Evolutionary conservation across 2,113 vertebrate genomes (phyloP).

Genomic region (Rhinoptilus africanus): DNA sequence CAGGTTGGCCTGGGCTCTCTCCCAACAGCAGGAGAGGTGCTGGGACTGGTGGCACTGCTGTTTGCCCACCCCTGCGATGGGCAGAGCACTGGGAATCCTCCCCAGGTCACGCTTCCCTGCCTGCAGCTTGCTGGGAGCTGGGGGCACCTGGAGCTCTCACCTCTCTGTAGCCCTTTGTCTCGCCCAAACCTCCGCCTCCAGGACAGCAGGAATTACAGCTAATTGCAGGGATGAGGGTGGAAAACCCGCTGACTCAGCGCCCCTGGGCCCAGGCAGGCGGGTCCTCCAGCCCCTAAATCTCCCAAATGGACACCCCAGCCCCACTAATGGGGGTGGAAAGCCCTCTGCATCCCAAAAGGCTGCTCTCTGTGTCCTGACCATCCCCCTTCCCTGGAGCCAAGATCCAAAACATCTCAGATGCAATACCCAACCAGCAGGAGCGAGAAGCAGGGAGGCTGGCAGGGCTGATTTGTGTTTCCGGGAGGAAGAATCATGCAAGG

Average conservation of each 20-base stretch:
- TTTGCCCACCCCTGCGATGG: background rate
- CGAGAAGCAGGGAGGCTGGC: fast-evolving
- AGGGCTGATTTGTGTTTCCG: background rate
- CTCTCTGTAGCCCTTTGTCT: background rate
- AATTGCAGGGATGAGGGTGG: background rate
- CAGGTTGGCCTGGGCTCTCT: background rate
- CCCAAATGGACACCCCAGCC: background rate
- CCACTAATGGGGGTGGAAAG: background rate
- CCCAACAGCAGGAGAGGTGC: background rate
- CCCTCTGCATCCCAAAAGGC: background rate
- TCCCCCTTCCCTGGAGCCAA: background rate
- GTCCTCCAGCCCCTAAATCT: background rate
- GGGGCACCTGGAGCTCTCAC: background rate
- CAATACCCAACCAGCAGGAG: fast-evolving
- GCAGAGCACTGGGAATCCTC: background rate
- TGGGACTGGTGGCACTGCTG: background rate
- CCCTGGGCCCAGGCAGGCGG: background rate
- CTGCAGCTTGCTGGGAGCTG: background rate
- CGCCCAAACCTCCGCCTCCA: background rate
- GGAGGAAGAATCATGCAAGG: fast-evolving
- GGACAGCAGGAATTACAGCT: background rate
- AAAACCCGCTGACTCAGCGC: background rate
- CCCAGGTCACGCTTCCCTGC: background rate
- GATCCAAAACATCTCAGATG: background rate
- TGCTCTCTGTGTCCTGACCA: fast-evolving